phyloP scores from a whole-genome alignment of 2,113 vertebrate genomes.

The Cynopterus brachyotis region DNA sequence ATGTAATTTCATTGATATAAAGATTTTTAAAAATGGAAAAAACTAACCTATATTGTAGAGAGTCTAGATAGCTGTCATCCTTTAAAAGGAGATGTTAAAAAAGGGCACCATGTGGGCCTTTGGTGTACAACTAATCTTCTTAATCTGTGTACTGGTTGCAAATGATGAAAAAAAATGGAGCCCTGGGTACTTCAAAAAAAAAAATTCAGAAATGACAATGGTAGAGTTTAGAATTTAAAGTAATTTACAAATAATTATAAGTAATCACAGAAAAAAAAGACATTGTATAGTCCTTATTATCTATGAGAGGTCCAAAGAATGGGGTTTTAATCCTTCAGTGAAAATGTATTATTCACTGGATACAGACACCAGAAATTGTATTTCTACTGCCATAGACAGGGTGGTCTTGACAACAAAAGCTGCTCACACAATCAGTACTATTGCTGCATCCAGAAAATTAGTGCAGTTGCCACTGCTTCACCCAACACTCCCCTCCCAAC shows the following conservation, averaged over 20 bases:
- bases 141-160: not conserved
- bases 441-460: not conserved
- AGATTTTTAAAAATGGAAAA: not conserved
- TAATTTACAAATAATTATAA: not conserved
- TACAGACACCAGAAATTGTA: not conserved
- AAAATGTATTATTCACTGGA: not conserved
- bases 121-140: not conserved
- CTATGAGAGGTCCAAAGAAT: not conserved
- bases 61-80: not conserved
- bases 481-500: not conserved
- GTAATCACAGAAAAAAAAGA: not conserved
- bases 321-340: not conserved
- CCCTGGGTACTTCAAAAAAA: not conserved
- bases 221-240: not conserved
- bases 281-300: not conserved
- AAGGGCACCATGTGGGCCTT: fast-evolving
- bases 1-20: not conserved
- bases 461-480: not conserved
- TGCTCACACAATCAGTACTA: not conserved
- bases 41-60: not conserved
- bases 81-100: not conserved
- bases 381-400: not conserved
- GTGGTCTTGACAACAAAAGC: not conserved
- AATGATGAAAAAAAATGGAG: not conserved
- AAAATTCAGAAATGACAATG: not conserved